These are phyloP conservation scores for Drosophila borealis DNA, from an alignment of 2,888 invertebrate species.

Conservation along the genomic window DNA sequence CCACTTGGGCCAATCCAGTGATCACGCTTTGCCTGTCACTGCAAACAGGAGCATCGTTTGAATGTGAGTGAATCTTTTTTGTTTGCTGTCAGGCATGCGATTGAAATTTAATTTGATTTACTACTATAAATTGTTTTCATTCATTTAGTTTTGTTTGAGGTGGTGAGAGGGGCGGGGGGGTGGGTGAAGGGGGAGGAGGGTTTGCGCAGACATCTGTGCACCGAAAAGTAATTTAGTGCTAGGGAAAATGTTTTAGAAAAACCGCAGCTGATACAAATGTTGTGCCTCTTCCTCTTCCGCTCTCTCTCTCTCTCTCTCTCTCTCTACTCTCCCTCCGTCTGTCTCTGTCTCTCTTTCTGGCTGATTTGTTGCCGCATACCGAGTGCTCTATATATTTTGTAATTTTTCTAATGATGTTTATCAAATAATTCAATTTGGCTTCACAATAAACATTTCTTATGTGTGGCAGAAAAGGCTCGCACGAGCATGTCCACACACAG, in stretches of 20 bases:
- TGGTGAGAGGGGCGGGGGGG: not conserved
- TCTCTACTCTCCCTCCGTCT: not conserved
- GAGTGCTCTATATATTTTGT: constrained; percentile 68
- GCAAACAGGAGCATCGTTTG: constrained; percentile 13
- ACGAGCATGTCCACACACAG: constrained; percentile 28
- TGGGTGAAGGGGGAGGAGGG: not conserved
- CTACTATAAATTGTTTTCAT: constrained; percentile 77
- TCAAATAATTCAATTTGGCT: constrained; percentile 83
- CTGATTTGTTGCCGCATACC: constrained; percentile 42
- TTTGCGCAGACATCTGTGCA: constrained; percentile 58
- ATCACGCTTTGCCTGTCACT: constrained; percentile 17
- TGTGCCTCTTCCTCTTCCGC: not conserved
- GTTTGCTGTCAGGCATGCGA: constrained; percentile 63
- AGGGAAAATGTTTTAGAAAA: constrained; percentile 56
- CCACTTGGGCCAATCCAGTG: constrained; percentile 10
- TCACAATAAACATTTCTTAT: constrained; percentile 76
- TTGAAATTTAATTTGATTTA: constrained; percentile 79
- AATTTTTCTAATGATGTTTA: constrained; percentile 83
- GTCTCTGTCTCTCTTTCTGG: not conserved
- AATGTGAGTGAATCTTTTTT: constrained; percentile 45
- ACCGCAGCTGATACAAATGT: constrained; percentile 46
- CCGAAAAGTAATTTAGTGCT: constrained; percentile 69
- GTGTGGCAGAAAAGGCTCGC: constrained; percentile 53
- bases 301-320: not conserved
- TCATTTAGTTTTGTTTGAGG: constrained; percentile 52